Conservation (phyloP, 1,140 invertebrate species). For the Drosophila micromelanica region DNA sequence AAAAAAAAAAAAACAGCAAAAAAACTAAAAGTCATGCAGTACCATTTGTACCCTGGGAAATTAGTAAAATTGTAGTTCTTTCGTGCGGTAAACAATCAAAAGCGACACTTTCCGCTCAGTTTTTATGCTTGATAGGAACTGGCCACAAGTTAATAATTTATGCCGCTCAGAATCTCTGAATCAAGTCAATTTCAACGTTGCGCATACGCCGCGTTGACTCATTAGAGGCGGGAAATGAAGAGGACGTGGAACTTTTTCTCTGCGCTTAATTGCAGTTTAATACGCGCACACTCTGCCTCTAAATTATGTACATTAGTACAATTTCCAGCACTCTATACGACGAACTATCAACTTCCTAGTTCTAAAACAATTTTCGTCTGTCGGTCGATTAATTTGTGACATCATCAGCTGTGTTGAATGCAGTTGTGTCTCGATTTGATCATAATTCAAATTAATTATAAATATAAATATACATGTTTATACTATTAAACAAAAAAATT, state of each 20-base stretch:
- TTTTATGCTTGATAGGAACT: conserved; percentile 20
- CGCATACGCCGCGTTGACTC: conserved; percentile 58
- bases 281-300: conserved; percentile 11
- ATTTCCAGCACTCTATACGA: conserved; percentile 29
- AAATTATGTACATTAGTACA: conserved; percentile 59
- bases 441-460: conserved; percentile 76
- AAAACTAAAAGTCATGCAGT: conserved; percentile 12
- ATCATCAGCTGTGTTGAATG: conserved; percentile 53
- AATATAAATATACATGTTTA: no score
- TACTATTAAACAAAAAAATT: no score
- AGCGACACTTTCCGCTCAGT: background rate
- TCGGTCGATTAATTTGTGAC: conserved; percentile 66
- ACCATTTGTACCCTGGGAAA: conserved; percentile 6
- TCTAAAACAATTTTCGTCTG: conserved; percentile 30
- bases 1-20: background rate
- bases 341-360: conserved; percentile 19
- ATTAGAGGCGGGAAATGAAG: background rate
- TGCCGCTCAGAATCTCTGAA: background rate
- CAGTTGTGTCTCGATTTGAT: conserved; percentile 47
- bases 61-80: background rate
- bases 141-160: conserved; percentile 25
- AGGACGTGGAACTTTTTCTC: background rate
- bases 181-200: conserved; percentile 19
- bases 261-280: conserved; percentile 40
- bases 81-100: conserved; percentile 10